These are phyloP conservation scores for Pseudorectes ferrugineus DNA, from an alignment of 2,113 vertebrate species.

Conservation along the genomic window DNA sequence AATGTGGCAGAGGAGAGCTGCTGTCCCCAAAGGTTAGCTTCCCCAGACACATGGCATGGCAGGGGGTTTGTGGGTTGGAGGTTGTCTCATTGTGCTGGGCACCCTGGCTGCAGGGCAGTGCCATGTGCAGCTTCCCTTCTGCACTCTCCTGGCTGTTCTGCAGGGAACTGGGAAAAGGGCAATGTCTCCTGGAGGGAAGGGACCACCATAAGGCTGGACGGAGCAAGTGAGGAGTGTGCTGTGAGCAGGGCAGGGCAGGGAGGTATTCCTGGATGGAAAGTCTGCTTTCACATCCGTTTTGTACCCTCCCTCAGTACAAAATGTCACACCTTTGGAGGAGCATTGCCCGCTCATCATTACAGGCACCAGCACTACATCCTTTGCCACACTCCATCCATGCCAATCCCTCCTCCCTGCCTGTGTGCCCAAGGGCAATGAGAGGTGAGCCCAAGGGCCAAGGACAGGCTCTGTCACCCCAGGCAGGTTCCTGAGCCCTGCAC, in stretches of 20 bases:
- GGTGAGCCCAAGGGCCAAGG: neutral
- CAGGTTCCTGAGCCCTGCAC: neutral
- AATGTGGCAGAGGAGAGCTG: neutral
- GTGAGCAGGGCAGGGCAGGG: neutral
- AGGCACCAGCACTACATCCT: neutral
- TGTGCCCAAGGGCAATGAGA: neutral
- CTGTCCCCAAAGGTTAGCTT: neutral
- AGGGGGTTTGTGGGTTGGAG: neutral
- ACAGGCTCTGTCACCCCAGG: neutral
- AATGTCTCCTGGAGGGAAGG: neutral
- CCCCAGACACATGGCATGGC: neutral
- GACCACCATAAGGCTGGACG: neutral
- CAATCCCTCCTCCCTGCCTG: neutral
- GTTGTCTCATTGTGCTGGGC: neutral
- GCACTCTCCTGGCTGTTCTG: neutral
- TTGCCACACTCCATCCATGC: fast-evolving
- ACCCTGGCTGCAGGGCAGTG: neutral
- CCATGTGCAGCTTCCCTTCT: neutral
- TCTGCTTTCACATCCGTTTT: neutral
- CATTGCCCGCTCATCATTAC: neutral
- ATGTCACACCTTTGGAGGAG: neutral
- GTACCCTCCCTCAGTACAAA: neutral
- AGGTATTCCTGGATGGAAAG: neutral
- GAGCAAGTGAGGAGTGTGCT: neutral
- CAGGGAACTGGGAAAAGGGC: neutral